Percentiles rank a stretch among this genome's conserved stretches.
Evolutionary conservation across 2,113 vertebrate species (phyloP).

Genomic region (Aptenodytes forsteri): DNA sequence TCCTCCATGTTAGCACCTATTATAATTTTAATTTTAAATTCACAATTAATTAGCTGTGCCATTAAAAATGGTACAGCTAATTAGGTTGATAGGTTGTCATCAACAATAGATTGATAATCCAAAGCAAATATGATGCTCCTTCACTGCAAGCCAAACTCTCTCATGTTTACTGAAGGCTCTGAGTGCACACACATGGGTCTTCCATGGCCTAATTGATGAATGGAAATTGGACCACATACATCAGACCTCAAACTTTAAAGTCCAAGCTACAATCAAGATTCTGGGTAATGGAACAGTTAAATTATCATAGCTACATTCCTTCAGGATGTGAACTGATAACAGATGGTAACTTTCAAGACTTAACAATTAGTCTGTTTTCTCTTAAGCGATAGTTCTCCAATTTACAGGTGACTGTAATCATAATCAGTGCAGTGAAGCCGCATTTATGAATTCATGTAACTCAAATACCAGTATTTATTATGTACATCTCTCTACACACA

Average conservation of each 20-base stretch:
- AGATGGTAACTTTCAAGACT: slow-evolving; percentile 51
- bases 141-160: neutral
- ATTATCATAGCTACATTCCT: neutral
- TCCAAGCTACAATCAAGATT: neutral
- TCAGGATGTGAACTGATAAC: neutral
- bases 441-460: neutral
- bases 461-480: neutral
- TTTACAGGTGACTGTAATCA: neutral
- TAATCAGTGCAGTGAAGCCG: neutral
- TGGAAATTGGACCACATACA: neutral
- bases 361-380: neutral
- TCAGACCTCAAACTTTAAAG: neutral
- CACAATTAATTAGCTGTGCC: slow-evolving; percentile 52
- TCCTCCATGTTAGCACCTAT: slow-evolving; percentile 17
- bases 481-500: neutral
- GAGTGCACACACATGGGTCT: neutral
- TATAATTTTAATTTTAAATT: slow-evolving; percentile 55
- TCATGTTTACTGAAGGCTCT: neutral
- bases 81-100: slow-evolving; percentile 57
- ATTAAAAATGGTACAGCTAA: slow-evolving; percentile 56
- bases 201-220: neutral
- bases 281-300: slow-evolving; percentile 12
- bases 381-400: neutral
- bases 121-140: slow-evolving; percentile 50
- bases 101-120: slow-evolving; percentile 62